phyloP scores from a whole-genome alignment of 2,888 invertebrate genomes.

The Lepidonotus clava region DNA sequence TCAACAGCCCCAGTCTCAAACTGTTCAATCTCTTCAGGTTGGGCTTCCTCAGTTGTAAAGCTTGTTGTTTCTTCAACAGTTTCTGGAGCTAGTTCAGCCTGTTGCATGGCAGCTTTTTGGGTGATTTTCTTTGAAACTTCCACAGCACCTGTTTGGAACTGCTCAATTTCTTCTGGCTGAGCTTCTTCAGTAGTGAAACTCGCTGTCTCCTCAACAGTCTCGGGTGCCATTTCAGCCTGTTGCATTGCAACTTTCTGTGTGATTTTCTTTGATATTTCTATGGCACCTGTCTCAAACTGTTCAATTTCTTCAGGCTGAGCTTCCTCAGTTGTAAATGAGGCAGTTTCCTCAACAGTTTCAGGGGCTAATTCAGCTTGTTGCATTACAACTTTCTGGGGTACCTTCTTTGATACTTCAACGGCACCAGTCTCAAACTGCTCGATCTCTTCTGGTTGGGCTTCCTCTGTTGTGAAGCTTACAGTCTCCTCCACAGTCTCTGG shows the following conservation, averaged over 20 bases:
- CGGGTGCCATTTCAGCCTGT: conserved; percentile 58
- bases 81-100: conserved; percentile 18
- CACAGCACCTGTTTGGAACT: background rate
- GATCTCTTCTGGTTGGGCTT: conserved; percentile 26
- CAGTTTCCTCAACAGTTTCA: conserved; percentile 36
- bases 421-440: conserved; percentile 10
- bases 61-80: conserved; percentile 31
- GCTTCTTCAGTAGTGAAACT: conserved; percentile 56
- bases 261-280: background rate
- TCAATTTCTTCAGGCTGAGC: conserved; percentile 33
- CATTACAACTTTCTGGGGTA: background rate
- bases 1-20: conserved; percentile 34
- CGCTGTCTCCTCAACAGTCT: conserved; percentile 50
- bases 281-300: background rate
- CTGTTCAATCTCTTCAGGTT: conserved; percentile 25
- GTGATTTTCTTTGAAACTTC: background rate
- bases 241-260: background rate
- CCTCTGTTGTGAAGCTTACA: conserved; percentile 46
- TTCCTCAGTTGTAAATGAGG: conserved; percentile 11
- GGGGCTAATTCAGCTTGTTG: conserved; percentile 46
- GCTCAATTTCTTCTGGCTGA: background rate
- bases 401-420: conserved; percentile 40
- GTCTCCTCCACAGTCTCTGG: conserved; percentile 40
- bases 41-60: conserved; percentile 36
- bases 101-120: background rate